phyloP scores from a whole-genome alignment of 2,113 vertebrate genomes.

The Saccopteryx leptura region DNA sequence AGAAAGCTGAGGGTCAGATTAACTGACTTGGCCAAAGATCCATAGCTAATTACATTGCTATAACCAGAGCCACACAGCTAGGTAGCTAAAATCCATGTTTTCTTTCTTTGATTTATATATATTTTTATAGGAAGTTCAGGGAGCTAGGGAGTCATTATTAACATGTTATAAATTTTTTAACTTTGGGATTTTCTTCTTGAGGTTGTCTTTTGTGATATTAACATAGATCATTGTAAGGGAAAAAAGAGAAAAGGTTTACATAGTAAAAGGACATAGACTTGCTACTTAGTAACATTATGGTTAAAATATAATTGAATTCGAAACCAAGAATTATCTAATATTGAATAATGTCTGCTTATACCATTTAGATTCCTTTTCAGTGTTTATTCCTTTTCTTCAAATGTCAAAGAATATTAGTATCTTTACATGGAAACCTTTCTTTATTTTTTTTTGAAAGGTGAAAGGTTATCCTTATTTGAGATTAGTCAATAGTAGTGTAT shows the following conservation, averaged over 20 bases:
- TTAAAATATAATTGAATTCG: constrained; percentile 32
- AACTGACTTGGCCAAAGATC: constrained; percentile 38
- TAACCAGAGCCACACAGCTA: constrained; percentile 6
- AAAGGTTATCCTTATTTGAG: constrained; percentile 47
- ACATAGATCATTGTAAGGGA: neutral
- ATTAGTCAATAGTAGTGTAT: neutral
- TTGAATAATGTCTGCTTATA: neutral
- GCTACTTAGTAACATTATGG: neutral
- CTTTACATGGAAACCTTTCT: constrained; percentile 25
- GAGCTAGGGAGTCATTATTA: neutral
- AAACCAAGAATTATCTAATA: constrained; percentile 20
- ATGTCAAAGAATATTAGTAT: constrained; percentile 3
- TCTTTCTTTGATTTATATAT: constrained; percentile 20
- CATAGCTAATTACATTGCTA: neutral
- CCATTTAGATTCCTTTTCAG: constrained; percentile 38
- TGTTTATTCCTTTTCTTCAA: neutral
- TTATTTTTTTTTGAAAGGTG: constrained; percentile 7
- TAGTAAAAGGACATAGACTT: constrained; percentile 18
- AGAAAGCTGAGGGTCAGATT: constrained; percentile 42
- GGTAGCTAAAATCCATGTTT: constrained; percentile 32
- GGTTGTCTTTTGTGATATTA: constrained; percentile 39
- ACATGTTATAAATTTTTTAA: constrained; percentile 46
- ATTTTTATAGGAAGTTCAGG: neutral
- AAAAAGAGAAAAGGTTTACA: neutral
- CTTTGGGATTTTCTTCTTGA: constrained; percentile 19